Evolutionary conservation across 2,113 vertebrate genomes (phyloP).

Genomic region (Archilochus colubris): DNA sequence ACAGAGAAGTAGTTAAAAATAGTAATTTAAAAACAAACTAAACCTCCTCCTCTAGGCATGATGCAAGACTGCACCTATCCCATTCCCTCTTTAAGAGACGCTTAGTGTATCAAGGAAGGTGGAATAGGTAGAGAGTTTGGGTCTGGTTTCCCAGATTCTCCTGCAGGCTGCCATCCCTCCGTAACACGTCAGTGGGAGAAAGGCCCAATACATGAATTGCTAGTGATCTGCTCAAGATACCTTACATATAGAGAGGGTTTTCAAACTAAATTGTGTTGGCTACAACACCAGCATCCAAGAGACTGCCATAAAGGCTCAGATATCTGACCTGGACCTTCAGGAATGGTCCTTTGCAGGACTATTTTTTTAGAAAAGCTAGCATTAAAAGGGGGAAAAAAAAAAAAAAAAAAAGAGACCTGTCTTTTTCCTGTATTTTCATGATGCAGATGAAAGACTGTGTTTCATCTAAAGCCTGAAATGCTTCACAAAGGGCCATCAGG

Average conservation of each 20-base stretch:
- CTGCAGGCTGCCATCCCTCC: background rate
- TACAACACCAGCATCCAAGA: background rate
- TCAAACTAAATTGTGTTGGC: background rate
- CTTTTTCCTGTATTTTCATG: background rate
- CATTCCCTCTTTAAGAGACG: background rate
- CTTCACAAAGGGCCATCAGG: background rate
- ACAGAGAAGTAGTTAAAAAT: background rate
- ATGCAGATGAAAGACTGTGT: background rate
- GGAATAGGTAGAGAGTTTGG: background rate
- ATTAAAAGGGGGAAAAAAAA: background rate
- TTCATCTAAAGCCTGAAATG: background rate
- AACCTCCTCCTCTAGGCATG: background rate
- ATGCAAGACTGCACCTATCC: background rate
- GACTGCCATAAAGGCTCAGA: background rate
- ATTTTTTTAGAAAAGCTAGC: background rate
- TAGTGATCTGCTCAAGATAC: background rate
- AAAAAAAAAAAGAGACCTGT: background rate
- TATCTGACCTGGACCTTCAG: background rate
- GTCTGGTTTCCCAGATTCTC: background rate
- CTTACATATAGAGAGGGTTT: background rate
- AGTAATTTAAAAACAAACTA: background rate
- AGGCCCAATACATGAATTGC: fast-evolving
- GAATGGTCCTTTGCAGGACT: background rate
- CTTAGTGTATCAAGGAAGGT: background rate
- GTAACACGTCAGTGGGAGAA: fast-evolving